Evolutionary conservation across 1,140 invertebrate genomes (phyloP).

Genomic region (Megathymus violae): DNA sequence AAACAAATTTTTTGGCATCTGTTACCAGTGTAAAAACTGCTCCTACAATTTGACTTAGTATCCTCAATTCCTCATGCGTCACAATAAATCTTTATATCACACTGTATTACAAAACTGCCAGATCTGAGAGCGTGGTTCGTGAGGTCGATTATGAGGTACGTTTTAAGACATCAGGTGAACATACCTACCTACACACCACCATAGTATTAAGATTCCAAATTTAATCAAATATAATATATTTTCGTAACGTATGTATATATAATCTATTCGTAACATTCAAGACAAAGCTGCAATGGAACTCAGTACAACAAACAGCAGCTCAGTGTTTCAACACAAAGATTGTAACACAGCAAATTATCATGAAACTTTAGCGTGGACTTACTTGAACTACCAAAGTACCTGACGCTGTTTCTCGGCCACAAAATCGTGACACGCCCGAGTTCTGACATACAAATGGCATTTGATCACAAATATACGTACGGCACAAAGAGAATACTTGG

Average conservation of each 20-base stretch:
- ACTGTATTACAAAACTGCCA: no score
- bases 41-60: no score
- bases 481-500: slow-evolving; percentile 60
- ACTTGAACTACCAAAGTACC: slow-evolving; percentile 31
- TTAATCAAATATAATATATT: no score
- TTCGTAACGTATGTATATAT: background rate
- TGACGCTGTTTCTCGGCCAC: slow-evolving; percentile 43
- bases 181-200: no score
- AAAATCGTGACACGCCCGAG: slow-evolving; percentile 58
- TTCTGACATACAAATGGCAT: slow-evolving; percentile 60
- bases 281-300: slow-evolving; percentile 11
- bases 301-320: slow-evolving; percentile 8
- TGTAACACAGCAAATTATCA: slow-evolving; percentile 43
- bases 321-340: slow-evolving; percentile 40
- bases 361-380: slow-evolving; percentile 42
- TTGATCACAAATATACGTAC: slow-evolving; percentile 54
- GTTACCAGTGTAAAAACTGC: no score
- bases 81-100: no score
- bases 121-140: no score
- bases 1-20: no score
- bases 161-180: no score
- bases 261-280: slow-evolving; percentile 17
- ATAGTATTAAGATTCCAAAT: no score
- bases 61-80: no score
- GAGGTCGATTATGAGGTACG: no score